Evolutionary conservation across 2,888 invertebrate genomes (phyloP), one percentile per base, ranked within the genome.

Genomic region (Idaea straminata): DNA sequence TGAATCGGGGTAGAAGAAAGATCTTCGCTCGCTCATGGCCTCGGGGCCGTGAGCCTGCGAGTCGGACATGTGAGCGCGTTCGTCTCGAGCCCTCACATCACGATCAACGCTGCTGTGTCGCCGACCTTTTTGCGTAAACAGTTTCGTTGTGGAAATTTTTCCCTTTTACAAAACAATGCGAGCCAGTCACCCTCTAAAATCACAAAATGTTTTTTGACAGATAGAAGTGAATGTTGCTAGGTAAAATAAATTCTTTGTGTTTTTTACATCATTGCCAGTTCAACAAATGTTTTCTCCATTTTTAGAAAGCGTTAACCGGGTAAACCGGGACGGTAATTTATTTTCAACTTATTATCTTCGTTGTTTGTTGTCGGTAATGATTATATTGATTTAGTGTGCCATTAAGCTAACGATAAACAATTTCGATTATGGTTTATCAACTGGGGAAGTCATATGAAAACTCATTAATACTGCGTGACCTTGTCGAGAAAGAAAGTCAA

Each of bases 1-100:
- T 81, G 96, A 96, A 79, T 96, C 96, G 69, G 88, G 87, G 68
- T 90, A 92, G 79, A 91, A 89, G 75, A 91, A 93, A n/a, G 86
- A 83, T 77, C 92, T 83, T 70, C 89, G 80, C 66, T 89, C 90
- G 65, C 76, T 80, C 88, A 88, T 87, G 85, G 89, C 90, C 88
- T 89, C 86, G 36, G 77, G 86, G 83, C 86, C 89, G 71, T 82
- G 81, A 34, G 76, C 77, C 83, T 89, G 88, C 67, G 87, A 78
- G 83, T 91, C 91, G 70, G 91, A 91, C 91, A 91, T 91, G 83
- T 79, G 85, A 80, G 81, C 72, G 78, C 80, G 87, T 87, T 89
- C 85, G 78, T 82, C 81, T 64, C 82, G 84, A 86, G 86, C 86
- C 81, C 81, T 90, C 78, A 89, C 91, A 91, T 91, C 84, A 86